Conservation (phyloP, 2,113 vertebrate genomes). For the Oreochromis niloticus region DNA sequence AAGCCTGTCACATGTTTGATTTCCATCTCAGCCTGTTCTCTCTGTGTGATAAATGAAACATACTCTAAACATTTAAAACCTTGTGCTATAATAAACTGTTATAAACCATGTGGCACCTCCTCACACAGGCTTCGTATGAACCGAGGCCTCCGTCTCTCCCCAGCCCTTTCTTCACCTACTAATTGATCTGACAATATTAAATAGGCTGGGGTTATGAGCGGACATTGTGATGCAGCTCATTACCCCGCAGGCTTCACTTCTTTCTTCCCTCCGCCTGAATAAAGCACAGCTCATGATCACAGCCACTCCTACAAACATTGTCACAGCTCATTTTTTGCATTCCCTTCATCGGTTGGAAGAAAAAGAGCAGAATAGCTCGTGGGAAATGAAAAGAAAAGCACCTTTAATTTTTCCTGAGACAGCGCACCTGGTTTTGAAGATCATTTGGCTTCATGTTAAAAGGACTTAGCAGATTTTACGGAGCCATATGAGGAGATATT, state of each 20-base stretch:
- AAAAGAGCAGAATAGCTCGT: neutral
- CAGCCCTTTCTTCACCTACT: constrained; percentile 42
- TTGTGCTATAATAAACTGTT: constrained; percentile 3
- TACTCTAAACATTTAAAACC: neutral
- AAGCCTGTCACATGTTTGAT: constrained; percentile 38
- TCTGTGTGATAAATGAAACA: neutral
- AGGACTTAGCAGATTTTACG: neutral
- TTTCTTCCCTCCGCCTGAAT: neutral
- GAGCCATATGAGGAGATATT: constrained; percentile 25
- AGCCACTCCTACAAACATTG: constrained; percentile 31
- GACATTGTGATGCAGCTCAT: constrained; percentile 55
- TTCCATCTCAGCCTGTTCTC: neutral
- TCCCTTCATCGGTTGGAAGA: neutral
- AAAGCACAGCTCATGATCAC: constrained; percentile 45
- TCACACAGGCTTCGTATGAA: neutral
- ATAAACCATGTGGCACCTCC: neutral
- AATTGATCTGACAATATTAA: constrained; percentile 53
- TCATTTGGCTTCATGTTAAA: constrained; percentile 5
- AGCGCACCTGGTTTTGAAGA: neutral
- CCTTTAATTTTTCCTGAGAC: neutral
- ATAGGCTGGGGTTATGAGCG: constrained; percentile 30
- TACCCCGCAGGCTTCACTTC: constrained; percentile 30
- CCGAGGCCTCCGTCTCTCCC: constrained; percentile 13
- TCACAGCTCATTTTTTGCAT: constrained; percentile 12
- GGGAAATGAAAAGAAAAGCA: neutral